A percentile compares a stretch with the other conserved stretches of the same genome.
Evolutionary conservation across 2,888 invertebrate genomes (phyloP).

Genomic region (Smittia aterrima): DNA sequence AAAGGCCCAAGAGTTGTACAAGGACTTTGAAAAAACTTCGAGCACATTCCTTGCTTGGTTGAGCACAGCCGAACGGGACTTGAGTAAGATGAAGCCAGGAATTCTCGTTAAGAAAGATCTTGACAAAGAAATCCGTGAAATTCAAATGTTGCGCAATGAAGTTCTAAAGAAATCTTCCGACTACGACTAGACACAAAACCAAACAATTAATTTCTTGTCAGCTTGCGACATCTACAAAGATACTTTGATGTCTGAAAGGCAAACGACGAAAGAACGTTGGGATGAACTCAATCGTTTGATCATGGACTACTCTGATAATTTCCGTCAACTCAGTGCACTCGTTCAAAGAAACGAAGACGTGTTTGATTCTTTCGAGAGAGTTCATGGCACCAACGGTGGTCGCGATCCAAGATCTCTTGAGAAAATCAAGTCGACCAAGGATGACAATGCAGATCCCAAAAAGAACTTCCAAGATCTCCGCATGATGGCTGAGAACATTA

Average conservation of each 20-base stretch:
- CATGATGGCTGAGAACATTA: constrained; percentile 68
- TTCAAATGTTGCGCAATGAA: constrained; percentile 87
- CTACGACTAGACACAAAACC: constrained; percentile 80
- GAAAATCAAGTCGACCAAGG: constrained; percentile 76
- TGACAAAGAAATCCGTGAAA: constrained; percentile 83
- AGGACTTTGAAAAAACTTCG: constrained; percentile 81
- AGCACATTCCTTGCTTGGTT: constrained; percentile 89
- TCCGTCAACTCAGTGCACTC: constrained; percentile 82
- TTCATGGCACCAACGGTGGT: constrained; percentile 71
- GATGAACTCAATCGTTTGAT: constrained; percentile 82
- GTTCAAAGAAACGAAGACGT: constrained; percentile 88
- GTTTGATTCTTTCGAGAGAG: constrained; percentile 64
- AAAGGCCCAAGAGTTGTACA: constrained; percentile 88
- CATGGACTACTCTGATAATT: constrained; percentile 77
- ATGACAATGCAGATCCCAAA: constrained; percentile 75
- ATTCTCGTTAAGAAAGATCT: constrained; percentile 82
- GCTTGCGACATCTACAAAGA: constrained; percentile 91
- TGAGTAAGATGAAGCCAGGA: constrained; percentile 74
- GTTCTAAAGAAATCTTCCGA: constrained; percentile 91
- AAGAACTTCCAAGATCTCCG: constrained; percentile 64
- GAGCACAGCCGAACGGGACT: constrained; percentile 78
- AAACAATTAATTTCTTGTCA: constrained; percentile 84
- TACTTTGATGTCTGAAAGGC: constrained; percentile 77
- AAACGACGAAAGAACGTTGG: constrained; percentile 83
- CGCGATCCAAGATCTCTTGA: constrained; percentile 82